Base-by-base conservation (phyloP, 2,888 invertebrate species). In the Drosophila phalerata region DNA sequence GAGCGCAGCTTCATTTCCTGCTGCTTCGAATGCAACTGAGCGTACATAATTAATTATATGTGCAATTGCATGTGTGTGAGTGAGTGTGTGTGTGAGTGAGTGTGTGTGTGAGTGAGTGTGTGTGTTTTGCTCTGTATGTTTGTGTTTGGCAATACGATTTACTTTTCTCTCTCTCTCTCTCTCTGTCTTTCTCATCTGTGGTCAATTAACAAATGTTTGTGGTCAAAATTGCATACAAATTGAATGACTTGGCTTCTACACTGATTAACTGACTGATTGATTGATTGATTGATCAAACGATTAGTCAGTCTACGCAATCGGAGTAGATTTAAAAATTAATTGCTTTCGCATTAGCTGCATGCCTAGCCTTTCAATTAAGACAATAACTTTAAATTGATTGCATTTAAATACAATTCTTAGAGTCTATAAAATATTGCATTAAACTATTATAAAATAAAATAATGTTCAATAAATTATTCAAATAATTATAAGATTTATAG, bases 171-270 rank as follows among this genome's bases (percentile, higher is more conserved):
- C 57, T 47, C 61, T 43, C 38, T 38, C 47, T 60, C 47, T 30
- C 48, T 5, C 43, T 25, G 34, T 56, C 37, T 38, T 42, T n/a
- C 51, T 25, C 42, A 52, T 42, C 37, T 79, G 80, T 43, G 83
- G 83, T 83, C 83, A 83, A 83, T 83, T 83, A 83, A 77, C 83
- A 81, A 83, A 83, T 83, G 83, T 82, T 83, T 83, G 83, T 55
- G 81, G 83, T 79, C 73, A 79, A 80, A 83, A 83, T 83, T 83
- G 81, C 80, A 83, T 83, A 80, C 83, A 83, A 81, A 83, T 83
- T 83, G 81, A 83, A 83, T 83, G 78, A 83, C 83, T 79, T 80
- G 64, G 65, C 69, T 49, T 25, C 38, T 62, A 42, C 48, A 61
- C 65, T 69, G 71, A 73, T 69, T 77, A 69, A 69, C 66, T 66